Percentiles rank a stretch among this genome's conserved stretches.
Evolutionary conservation across 2,888 invertebrate genomes (phyloP).

Genomic region (Lymantria monacha): DNA sequence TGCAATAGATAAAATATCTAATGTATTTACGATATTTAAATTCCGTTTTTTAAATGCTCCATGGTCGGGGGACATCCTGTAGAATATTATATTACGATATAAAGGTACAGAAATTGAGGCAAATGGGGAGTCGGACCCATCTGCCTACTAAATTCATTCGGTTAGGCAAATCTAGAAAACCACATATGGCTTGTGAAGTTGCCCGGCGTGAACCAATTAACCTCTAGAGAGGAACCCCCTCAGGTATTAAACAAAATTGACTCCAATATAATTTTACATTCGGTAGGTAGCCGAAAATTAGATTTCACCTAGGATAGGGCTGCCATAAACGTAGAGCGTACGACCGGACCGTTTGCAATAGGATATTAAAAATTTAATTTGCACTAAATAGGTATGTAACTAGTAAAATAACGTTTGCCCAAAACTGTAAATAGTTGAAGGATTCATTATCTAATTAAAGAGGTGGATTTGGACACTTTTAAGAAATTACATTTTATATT

Average conservation of each 20-base stretch:
- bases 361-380: constrained; percentile 24
- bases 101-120: constrained; percentile 40
- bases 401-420: background rate
- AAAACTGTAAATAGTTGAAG: too few relatives aligned
- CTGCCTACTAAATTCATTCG: constrained; percentile 46
- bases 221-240: constrained; percentile 46
- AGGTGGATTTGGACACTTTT: too few relatives aligned
- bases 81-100: constrained; percentile 44
- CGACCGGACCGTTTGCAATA: constrained; percentile 17
- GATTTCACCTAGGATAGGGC: constrained; percentile 41
- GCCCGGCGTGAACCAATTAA: constrained; percentile 60
- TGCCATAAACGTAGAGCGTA: constrained; percentile 23
- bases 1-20: too few relatives aligned
- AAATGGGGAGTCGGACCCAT: constrained; percentile 27
- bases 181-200: constrained; percentile 65
- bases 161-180: constrained; percentile 58
- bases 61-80: too few relatives aligned
- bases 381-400: constrained; percentile 8
- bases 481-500: too few relatives aligned
- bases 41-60: too few relatives aligned
- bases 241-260: constrained; percentile 64
- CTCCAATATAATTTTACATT: constrained; percentile 64
- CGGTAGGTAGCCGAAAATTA: constrained; percentile 42
- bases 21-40: too few relatives aligned
- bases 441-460: too few relatives aligned